A percentile compares a stretch with the other conserved stretches of the same genome.
Conservation (phyloP, 35 echinoderm and acorn worm genomes). For the Amphiura filiformis region DNA sequence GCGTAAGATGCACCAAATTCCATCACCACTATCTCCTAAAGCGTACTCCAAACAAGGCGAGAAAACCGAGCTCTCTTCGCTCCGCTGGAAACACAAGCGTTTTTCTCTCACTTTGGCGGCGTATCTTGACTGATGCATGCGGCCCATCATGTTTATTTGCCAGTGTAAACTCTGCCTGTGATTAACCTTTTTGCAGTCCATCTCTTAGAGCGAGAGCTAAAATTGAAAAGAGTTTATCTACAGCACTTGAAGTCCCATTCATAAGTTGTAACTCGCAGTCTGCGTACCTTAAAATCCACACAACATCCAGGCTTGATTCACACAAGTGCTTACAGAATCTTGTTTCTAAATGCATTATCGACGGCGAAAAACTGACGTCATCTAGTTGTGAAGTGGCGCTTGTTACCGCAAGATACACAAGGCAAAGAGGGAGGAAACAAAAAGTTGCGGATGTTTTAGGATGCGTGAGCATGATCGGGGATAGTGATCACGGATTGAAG, state of each 20-base stretch:
- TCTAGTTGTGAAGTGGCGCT: background rate
- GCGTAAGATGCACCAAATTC: slow-evolving; percentile 28
- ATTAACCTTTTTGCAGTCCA: slow-evolving; percentile 32
- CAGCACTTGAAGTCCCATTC: background rate
- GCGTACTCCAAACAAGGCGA: background rate
- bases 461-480: background rate
- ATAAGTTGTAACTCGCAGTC: background rate
- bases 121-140: background rate
- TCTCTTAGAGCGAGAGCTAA: background rate
- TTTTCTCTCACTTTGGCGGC: background rate
- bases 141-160: slow-evolving; percentile 35
- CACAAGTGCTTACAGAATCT: background rate
- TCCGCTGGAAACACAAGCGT: slow-evolving; percentile 29
- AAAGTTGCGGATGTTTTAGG: background rate
- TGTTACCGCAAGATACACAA: background rate
- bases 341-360: background rate
- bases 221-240: background rate
- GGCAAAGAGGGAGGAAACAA: background rate
- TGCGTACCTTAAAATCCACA: background rate
- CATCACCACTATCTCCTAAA: slow-evolving; percentile 26
- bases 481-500: background rate
- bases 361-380: background rate
- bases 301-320: background rate
- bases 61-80: slow-evolving; percentile 31
- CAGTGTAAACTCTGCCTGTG: slow-evolving; percentile 29